Conservation (phyloP, 2,888 invertebrate species). For the Crossocerus cetratus region DNA sequence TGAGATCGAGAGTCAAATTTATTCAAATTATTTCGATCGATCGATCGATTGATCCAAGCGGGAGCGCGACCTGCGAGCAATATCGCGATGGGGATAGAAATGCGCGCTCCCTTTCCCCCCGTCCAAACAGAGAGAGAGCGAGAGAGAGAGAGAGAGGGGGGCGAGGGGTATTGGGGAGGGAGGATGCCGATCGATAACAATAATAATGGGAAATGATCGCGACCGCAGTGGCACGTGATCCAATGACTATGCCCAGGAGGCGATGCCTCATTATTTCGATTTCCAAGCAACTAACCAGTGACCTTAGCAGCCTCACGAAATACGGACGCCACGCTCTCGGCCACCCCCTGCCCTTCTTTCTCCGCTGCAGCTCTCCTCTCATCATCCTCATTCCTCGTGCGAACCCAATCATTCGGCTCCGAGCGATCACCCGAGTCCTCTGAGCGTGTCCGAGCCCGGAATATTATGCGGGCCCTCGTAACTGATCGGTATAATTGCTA, state of each 20-base stretch:
- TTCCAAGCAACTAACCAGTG: constrained; percentile 71
- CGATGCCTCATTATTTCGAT: constrained; percentile 73
- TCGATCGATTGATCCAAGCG: constrained; percentile 23
- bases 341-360: constrained; percentile 18
- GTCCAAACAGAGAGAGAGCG: constrained; percentile 9
- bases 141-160: constrained; percentile 35
- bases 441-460: constrained; percentile 54
- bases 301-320: constrained; percentile 68
- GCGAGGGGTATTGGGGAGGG: constrained; percentile 41
- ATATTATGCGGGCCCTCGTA: constrained; percentile 55
- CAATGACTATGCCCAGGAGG: constrained; percentile 73
- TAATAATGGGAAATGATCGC: constrained; percentile 74
- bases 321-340: constrained; percentile 56
- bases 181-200: constrained; percentile 69
- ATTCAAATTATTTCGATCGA: constrained; percentile 57
- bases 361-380: constrained; percentile 39
- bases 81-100: constrained; percentile 45
- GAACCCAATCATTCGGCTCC: constrained; percentile 64
- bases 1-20: constrained; percentile 61
- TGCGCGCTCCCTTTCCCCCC: no score
- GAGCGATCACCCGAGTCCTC: constrained; percentile 47
- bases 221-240: constrained; percentile 75
- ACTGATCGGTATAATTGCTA: constrained; percentile 61
- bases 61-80: constrained; percentile 59
- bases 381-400: constrained; percentile 62